phyloP scores from a whole-genome alignment of 2,113 vertebrate species.

The Neodontobutis hainanensis region DNA sequence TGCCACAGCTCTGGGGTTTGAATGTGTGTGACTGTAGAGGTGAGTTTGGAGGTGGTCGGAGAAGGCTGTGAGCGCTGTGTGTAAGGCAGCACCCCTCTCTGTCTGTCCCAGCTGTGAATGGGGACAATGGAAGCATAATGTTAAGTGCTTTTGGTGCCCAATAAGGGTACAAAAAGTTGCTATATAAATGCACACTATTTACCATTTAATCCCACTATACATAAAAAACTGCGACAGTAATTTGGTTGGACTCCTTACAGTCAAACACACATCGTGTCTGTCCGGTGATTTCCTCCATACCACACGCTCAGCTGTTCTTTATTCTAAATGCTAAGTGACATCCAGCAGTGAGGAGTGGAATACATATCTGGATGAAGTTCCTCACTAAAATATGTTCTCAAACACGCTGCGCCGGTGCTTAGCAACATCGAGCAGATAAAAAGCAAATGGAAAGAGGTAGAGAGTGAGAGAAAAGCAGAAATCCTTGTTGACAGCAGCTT shows the following conservation, averaged over 20 bases:
- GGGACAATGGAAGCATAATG: no score
- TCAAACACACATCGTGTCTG: constrained; percentile 17
- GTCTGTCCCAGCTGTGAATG: no score
- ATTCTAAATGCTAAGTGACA: constrained; percentile 69
- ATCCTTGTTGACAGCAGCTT: constrained; percentile 81
- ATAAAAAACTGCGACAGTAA: constrained; percentile 8
- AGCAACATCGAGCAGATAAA: constrained; percentile 75
- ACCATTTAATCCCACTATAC: no score
- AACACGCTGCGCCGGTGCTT: constrained; percentile 78
- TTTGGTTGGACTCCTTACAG: constrained; percentile 18
- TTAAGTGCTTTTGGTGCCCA: no score
- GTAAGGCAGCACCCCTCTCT: no score
- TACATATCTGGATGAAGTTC: constrained; percentile 84
- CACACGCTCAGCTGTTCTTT: constrained; percentile 36
- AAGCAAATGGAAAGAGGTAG: constrained; percentile 3
- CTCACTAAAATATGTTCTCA: constrained; percentile 69
- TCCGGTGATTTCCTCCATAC: constrained; percentile 11
- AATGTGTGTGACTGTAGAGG: no score
- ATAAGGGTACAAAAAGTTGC: no score
- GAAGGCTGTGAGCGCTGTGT: no score
- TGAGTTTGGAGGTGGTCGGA: no score
- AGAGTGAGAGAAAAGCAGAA: constrained; percentile 67
- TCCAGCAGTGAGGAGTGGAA: constrained; percentile 75
- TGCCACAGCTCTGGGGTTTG: no score
- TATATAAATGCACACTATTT: no score